A percentile compares a stretch with the other conserved stretches of the same genome.
These are phyloP conservation scores for Saturnia pavonia DNA, from an alignment of 2,888 invertebrate species.

Conservation along the genomic window DNA sequence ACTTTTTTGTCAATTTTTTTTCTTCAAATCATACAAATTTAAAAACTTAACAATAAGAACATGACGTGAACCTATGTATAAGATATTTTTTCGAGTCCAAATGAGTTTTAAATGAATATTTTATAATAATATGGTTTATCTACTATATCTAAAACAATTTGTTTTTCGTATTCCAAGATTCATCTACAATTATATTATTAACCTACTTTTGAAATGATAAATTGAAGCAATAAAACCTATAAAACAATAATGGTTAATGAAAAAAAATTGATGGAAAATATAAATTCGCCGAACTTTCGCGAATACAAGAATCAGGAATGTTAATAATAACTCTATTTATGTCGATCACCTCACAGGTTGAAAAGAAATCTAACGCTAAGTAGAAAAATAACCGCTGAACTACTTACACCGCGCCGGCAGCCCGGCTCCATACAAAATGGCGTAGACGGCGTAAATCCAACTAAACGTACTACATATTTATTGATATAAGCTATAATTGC, in stretches of 20 bases:
- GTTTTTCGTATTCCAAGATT: not conserved
- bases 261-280: not conserved
- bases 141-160: not conserved
- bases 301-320: constrained; percentile 10
- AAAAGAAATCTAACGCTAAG: constrained; percentile 9
- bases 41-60: no score
- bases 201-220: not conserved
- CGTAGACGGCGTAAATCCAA: constrained; percentile 20
- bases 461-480: constrained; percentile 19
- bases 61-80: no score
- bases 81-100: not conserved
- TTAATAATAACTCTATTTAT: constrained; percentile 16
- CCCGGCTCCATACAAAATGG: constrained; percentile 19
- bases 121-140: not conserved
- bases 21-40: no score
- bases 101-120: not conserved
- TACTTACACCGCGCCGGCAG: constrained; percentile 18
- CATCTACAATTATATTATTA: not conserved
- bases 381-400: constrained; percentile 20
- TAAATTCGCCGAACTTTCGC: not conserved
- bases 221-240: not conserved
- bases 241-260: not conserved
- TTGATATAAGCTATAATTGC: constrained; percentile 48
- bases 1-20: no score
- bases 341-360: constrained; percentile 19